These are phyloP conservation scores for Hypomecis atomaria DNA, from an alignment of 2,888 invertebrate species.

Conservation along the genomic window DNA sequence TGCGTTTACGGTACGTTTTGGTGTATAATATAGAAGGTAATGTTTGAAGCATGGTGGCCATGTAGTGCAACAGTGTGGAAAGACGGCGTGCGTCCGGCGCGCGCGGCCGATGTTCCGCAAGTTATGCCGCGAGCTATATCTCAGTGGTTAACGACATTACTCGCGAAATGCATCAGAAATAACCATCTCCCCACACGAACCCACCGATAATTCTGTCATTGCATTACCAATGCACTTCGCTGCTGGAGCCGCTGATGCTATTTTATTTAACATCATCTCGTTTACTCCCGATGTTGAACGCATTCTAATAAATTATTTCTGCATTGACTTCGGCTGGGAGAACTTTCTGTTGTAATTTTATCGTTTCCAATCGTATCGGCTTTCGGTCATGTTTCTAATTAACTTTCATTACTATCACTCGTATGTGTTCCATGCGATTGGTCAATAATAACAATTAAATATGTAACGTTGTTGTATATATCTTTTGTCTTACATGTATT, in stretches of 20 bases:
- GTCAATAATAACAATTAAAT: background rate
- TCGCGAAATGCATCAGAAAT: slow-evolving; percentile 78
- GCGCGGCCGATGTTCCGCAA: slow-evolving; percentile 54
- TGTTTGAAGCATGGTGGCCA: slow-evolving; percentile 6
- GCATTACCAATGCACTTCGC: slow-evolving; percentile 74
- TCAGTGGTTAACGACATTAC: slow-evolving; percentile 68
- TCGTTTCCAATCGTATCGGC: slow-evolving; percentile 62
- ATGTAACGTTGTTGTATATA: background rate
- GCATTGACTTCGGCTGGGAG: slow-evolving; percentile 52
- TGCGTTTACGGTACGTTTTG: slow-evolving; percentile 14
- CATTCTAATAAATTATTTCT: slow-evolving; percentile 63
- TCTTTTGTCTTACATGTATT: background rate
- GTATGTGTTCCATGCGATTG: slow-evolving; percentile 42
- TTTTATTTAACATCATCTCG: slow-evolving; percentile 57
- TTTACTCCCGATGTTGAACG: slow-evolving; percentile 53
- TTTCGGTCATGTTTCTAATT: slow-evolving; percentile 66
- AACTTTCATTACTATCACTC: slow-evolving; percentile 62
- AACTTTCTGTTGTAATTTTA: slow-evolving; percentile 77
- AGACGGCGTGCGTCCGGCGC: slow-evolving; percentile 46
- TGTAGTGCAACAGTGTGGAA: slow-evolving; percentile 35
- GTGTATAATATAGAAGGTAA: slow-evolving; percentile 1
- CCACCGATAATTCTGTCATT: slow-evolving; percentile 75
- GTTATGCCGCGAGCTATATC: slow-evolving; percentile 61
- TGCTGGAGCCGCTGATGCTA: slow-evolving; percentile 71
- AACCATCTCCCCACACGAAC: slow-evolving; percentile 68